A percentile compares a stretch with the other conserved stretches of the same genome.
phyloP scores from a whole-genome alignment of 1,140 invertebrate genomes.

The Ostrea edulis region DNA sequence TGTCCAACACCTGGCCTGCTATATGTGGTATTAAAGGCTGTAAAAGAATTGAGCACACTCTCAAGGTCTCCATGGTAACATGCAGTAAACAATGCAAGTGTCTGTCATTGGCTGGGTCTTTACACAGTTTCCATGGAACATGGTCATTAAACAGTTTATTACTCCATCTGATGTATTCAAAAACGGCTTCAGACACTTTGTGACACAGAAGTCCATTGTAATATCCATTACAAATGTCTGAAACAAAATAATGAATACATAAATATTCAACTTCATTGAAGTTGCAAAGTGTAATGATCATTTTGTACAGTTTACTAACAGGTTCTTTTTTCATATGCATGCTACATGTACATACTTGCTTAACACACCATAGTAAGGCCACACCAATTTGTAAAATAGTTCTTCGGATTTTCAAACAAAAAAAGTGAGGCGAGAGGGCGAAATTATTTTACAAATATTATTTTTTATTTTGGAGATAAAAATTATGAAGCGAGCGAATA shows the following conservation, averaged over 20 bases:
- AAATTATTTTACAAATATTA: too few relatives aligned
- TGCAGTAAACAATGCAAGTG: slow-evolving; percentile 88
- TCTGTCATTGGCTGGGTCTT: slow-evolving; percentile 74
- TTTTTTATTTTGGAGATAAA: too few relatives aligned
- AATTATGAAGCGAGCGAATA: too few relatives aligned
- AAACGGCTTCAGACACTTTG: slow-evolving; percentile 89
- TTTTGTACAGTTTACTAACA: too few relatives aligned
- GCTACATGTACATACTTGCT: too few relatives aligned
- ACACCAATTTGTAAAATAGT: too few relatives aligned
- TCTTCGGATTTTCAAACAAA: too few relatives aligned
- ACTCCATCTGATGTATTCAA: slow-evolving; percentile 86
- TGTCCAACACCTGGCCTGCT: slow-evolving; percentile 81
- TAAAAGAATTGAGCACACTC: slow-evolving; percentile 72
- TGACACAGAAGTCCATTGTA: slow-evolving; percentile 86
- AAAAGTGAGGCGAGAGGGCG: too few relatives aligned
- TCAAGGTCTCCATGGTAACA: slow-evolving; percentile 89
- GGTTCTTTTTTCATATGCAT: too few relatives aligned
- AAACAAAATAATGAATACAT: slow-evolving; percentile 55
- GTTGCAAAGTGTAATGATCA: too few relatives aligned
- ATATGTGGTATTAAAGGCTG: slow-evolving; percentile 90
- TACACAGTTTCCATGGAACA: slow-evolving; percentile 93
- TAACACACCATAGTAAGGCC: too few relatives aligned
- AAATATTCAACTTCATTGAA: too few relatives aligned
- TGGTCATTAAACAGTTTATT: slow-evolving; percentile 93
- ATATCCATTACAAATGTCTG: slow-evolving; percentile 79